Conservation (phyloP, 2,797 vertebrate species). For the Jordanella pulchra region DNA sequence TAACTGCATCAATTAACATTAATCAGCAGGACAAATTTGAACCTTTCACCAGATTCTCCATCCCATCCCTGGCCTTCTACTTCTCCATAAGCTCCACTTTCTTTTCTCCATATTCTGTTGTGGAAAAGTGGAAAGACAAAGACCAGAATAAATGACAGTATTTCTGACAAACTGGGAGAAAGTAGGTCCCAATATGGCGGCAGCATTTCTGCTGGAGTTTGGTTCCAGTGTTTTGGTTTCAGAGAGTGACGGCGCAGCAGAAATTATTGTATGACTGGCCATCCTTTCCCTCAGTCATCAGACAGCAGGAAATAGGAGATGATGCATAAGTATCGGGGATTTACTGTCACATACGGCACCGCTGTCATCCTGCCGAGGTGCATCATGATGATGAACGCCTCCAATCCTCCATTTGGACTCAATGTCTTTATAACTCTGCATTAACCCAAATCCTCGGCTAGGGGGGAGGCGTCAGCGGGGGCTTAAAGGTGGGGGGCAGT, state of each 20-base stretch:
- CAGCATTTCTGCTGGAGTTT: background rate
- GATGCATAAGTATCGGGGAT: slow-evolving; percentile 73
- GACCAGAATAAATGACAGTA: background rate
- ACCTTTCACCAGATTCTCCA: background rate
- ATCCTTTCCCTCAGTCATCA: slow-evolving; percentile 43
- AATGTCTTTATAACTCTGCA: slow-evolving; percentile 71
- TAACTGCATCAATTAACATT: too few relatives aligned
- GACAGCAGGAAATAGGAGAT: slow-evolving; percentile 58
- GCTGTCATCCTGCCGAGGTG: slow-evolving; percentile 67
- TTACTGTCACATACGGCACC: slow-evolving; percentile 65
- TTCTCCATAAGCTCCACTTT: slow-evolving; percentile 1
- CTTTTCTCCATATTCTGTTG: background rate
- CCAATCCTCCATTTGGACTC: slow-evolving; percentile 56
- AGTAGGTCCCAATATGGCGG: too few relatives aligned
- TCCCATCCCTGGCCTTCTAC: slow-evolving; percentile 3
- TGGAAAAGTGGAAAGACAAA: background rate
- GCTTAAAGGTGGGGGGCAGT: slow-evolving; percentile 54
- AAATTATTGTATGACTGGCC: slow-evolving; percentile 50
- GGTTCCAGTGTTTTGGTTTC: slow-evolving; percentile 28
- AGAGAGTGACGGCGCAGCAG: slow-evolving; percentile 48
- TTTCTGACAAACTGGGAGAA: background rate
- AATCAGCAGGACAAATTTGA: background rate
- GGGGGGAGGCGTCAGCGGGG: slow-evolving; percentile 49
- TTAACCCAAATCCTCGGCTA: slow-evolving; percentile 71
- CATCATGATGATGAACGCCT: slow-evolving; percentile 62